Base-by-base conservation (phyloP, 2,113 vertebrate species). In the Antechinus stuartii region DNA sequence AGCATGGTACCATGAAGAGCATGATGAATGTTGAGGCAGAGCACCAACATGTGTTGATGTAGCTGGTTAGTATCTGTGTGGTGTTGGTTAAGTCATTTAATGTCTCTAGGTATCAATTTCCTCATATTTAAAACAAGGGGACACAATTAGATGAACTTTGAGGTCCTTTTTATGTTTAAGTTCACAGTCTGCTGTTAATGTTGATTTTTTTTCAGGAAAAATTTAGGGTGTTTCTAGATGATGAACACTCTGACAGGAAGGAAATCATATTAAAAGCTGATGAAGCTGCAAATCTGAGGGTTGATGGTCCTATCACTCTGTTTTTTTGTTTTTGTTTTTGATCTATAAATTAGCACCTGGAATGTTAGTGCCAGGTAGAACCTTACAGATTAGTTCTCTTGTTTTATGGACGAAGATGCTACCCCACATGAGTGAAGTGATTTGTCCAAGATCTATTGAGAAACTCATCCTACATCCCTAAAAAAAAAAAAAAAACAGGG, bases 331-430 rank as follows among this genome's bases (percentile, higher is more conserved):
- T 50, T 50, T 50, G 50, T 52, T 52, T 84, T 84, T 84, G n/a
- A 84, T 9, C 68, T 23, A 84, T 84, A 42, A 84, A 84, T 84
- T 84, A 84, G 68, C 68, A 84, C n/a, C n/a, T 42, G 68, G 19
- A 84, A 84, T 42, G 16, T 84, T 23, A 19, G 16, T 42, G 35
- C n/a, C n/a, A 42, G 68, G 42, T 23, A 23, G n/a, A 84, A 42
- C 19, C 16, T 84, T 42, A 42, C 0, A 42, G 7, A 84, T 42
- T 84, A 84, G 6, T 42, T 42, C 68, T 42, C n/a, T 93, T 47
- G 23, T 49, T 56, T 52, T 46, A 91, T 46, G 93, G 54, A 95
- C 14, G 14, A 92, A 93, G 22, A 94, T 76, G 94, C 76, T 90
- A 46, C 24, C 24, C 89, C 16, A 55, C 54, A 91, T 42, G 68